Percentiles rank a stretch among this genome's conserved stretches.
These are phyloP conservation scores for Pachyramphus minor DNA, from an alignment of 2,113 vertebrate species.

Conservation along the genomic window DNA sequence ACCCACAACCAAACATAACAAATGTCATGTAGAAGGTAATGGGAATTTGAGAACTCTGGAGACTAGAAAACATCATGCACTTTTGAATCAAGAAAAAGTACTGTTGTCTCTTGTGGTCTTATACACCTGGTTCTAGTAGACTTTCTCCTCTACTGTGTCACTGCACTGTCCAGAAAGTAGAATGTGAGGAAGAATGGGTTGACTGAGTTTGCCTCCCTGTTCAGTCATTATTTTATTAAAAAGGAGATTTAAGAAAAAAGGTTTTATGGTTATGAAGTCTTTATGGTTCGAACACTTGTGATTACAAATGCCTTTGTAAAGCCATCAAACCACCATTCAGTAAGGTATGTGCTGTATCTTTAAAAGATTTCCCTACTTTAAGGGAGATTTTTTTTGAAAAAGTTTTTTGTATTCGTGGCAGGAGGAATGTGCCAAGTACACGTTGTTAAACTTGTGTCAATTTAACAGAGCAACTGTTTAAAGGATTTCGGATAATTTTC, in stretches of 20 bases:
- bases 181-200: neutral
- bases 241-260: neutral
- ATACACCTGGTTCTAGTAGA: neutral
- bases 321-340: neutral
- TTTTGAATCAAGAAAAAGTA: neutral
- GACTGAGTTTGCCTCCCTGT: neutral
- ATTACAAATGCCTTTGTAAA: neutral
- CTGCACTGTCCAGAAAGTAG: neutral
- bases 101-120: neutral
- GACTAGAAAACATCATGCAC: neutral
- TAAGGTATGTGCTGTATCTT: neutral
- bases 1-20: no score
- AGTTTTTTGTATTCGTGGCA: constrained; percentile 15
- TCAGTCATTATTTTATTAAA: neutral
- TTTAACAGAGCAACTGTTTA: constrained; percentile 25
- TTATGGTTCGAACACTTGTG: neutral
- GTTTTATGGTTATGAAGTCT: neutral
- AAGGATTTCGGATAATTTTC: constrained; percentile 3
- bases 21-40: neutral
- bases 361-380: constrained; percentile 15
- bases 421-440: constrained; percentile 12
- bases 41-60: neutral
- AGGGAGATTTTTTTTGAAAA: neutral
- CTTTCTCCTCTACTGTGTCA: neutral
- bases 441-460: constrained; percentile 7